phyloP scores from a whole-genome alignment of 2,888 invertebrate species.

The Tanypteryx hageni region DNA sequence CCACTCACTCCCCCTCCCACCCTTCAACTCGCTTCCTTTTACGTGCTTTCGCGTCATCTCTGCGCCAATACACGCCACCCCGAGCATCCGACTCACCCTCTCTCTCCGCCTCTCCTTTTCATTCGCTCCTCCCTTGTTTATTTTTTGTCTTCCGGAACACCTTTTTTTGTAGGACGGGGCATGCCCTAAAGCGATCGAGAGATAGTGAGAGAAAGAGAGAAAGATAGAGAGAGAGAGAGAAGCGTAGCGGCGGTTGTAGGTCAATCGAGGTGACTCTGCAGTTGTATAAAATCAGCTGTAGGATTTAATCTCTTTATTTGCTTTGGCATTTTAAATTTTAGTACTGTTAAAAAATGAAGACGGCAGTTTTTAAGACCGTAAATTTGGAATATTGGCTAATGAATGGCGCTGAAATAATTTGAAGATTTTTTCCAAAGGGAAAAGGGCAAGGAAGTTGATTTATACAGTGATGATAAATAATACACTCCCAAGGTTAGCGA shows the following conservation, averaged over 20 bases:
- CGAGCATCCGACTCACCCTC: not conserved
- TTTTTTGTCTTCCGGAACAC: not conserved
- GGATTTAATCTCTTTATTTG: not conserved
- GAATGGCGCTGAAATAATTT: too few species aligned
- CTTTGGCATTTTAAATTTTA: too few species aligned
- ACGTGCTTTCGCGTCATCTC: not conserved
- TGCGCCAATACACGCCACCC: conserved; percentile 18
- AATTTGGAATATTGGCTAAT: too few species aligned
- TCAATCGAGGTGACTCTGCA: not conserved
- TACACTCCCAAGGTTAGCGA: too few species aligned
- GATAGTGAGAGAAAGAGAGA: too few species aligned
- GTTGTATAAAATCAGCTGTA: not conserved
- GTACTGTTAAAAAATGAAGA: too few species aligned
- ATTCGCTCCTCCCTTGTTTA: not conserved
- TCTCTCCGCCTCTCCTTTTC: not conserved
- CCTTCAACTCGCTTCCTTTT: not conserved
- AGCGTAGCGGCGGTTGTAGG: not conserved
- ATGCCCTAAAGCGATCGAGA: not conserved
- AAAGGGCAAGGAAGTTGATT: too few species aligned
- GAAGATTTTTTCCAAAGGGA: too few species aligned
- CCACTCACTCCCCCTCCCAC: not conserved
- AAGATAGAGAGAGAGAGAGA: not conserved
- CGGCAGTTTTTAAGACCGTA: too few species aligned
- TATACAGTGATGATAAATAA: too few species aligned
- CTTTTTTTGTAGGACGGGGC: not conserved